Percentiles rank a stretch among this genome's conserved stretches.
Conservation (phyloP, 2,113 vertebrate genomes). For the Budorcas taxicolor region DNA sequence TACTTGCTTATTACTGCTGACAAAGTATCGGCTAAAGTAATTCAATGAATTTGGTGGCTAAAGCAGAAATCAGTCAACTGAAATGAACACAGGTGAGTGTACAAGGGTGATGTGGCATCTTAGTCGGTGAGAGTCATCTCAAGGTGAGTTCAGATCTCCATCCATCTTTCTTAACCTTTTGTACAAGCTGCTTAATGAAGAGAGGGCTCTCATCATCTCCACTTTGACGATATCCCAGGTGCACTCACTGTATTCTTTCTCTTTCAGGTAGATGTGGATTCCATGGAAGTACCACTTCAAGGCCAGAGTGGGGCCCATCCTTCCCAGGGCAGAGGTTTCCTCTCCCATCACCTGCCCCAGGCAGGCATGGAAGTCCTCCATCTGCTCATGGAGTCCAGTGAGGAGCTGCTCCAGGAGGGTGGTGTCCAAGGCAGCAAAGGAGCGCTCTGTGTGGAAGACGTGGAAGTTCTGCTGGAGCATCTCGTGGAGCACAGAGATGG, state of each 20-base stretch:
- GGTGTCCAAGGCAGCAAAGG: fast-evolving
- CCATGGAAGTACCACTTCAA: too few species aligned
- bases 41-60: not conserved
- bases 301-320: too few species aligned
- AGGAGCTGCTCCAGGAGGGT: too few species aligned
- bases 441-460: too few species aligned
- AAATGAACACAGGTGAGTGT: too few species aligned
- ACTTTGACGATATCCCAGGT: fast-evolving
- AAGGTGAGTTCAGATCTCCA: not conserved
- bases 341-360: fast-evolving
- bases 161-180: fast-evolving
- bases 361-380: fast-evolving
- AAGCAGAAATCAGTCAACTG: not conserved
- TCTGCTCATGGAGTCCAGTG: fast-evolving
- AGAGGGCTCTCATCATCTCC: not conserved
- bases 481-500: not conserved
- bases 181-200: not conserved
- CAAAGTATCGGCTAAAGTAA: not conserved
- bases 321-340: too few species aligned
- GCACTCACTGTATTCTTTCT: too few species aligned
- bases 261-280: too few species aligned
- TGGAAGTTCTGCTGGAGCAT: too few species aligned
- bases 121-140: not conserved
- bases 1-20: not conserved
- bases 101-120: not conserved